Base-by-base conservation (phyloP, 2,113 vertebrate species). In the Chrysochloris asiatica region DNA sequence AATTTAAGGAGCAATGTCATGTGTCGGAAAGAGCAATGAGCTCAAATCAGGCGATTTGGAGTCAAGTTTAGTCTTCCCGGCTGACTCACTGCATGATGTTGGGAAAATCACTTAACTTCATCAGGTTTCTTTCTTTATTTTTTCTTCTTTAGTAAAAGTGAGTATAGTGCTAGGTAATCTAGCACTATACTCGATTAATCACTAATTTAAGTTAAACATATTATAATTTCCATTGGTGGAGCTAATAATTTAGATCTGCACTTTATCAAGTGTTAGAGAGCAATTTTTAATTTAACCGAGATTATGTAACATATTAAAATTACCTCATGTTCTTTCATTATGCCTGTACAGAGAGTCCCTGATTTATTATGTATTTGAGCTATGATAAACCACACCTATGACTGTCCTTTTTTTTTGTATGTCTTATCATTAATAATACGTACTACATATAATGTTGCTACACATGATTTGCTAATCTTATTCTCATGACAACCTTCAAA, bases 71-170 rank as follows among this genome's bases (percentile, higher is more conserved):
- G n/a, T 71, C 17, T 54, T 14, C 4, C 3, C 17, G 50, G 36
- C 36, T 45, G 48, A 86, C 19, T 90, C 24, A 19, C 3, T 24
- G 2, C 0, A 6, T 54, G 65, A 93, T 59, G 71, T 92, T 91
- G 67, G 7, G 47, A 76, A 89, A 83, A 59, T 90, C 76, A 52
- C 4, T 75, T n/a, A n/a, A n/a, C n/a, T n/a, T n/a, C n/a, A n/a
- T 69, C 17, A 7, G 36, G 65, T 56, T n/a, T 65, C 16, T 6
- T 52, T 33, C 0, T 78, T 81, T 78, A 50, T 91, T 45, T 8
- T 93, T 90, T 93, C 90, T 82, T 48, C n/a, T 41, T 71, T 63
- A 8, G 30, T 71, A 88, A 83, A 86, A 59, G 45, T 82, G 56
- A 21, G 33, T n/a, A n/a, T 12, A 75, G 19, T 41, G 9, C n/a